Evolutionary conservation across 2,113 vertebrate species (phyloP).

Genomic region (Clarias magur): DNA sequence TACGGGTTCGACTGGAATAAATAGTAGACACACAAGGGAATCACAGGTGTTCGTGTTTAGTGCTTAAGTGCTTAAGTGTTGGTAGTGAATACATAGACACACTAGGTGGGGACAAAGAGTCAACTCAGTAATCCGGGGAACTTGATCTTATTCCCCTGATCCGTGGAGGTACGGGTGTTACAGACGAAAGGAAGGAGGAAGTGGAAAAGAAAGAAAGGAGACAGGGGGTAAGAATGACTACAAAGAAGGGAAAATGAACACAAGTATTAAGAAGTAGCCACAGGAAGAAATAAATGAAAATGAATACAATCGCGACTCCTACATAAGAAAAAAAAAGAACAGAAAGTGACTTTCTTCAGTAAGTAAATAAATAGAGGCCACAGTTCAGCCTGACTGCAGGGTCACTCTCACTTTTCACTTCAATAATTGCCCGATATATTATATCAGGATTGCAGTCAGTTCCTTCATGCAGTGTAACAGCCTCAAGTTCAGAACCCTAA

Average conservation of each 20-base stretch:
- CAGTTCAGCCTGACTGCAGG: background rate
- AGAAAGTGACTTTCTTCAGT: background rate
- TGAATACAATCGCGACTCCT: background rate
- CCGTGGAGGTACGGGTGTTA: no score
- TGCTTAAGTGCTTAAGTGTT: no score
- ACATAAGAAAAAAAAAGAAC: background rate
- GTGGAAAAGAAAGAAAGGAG: background rate
- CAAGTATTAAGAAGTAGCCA: background rate
- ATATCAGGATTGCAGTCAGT: background rate
- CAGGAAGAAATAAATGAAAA: background rate
- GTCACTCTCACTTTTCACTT: constrained; percentile 9
- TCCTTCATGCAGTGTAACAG: background rate
- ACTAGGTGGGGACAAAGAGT: no score
- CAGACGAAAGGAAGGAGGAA: background rate
- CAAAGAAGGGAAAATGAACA: background rate
- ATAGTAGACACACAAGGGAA: no score
- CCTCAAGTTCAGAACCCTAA: background rate
- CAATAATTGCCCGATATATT: constrained; percentile 13
- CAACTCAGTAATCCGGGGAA: no score
- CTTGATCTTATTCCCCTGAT: no score
- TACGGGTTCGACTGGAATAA: no score
- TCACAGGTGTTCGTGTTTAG: no score
- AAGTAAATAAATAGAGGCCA: background rate
- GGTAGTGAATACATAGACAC: no score
- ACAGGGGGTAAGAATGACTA: no score